Conservation (phyloP, 2,113 vertebrate genomes). For the Vulpes lagopus region DNA sequence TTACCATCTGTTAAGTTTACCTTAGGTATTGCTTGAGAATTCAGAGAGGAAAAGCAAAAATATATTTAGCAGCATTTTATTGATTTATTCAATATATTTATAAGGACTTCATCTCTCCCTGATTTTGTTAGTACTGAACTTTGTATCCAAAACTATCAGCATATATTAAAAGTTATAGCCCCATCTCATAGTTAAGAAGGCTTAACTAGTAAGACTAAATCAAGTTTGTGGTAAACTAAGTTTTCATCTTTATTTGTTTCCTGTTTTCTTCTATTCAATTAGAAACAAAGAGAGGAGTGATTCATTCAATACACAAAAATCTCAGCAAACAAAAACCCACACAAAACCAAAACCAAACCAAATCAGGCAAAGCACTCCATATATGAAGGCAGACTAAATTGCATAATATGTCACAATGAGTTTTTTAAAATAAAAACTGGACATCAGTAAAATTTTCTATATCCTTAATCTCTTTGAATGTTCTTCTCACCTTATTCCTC, state of each 20-base stretch:
- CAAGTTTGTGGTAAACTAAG: not conserved
- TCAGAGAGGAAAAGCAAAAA: not conserved
- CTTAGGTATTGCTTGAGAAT: not conserved
- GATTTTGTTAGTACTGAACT: not conserved
- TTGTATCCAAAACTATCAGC: not conserved
- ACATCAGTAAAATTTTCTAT: not conserved
- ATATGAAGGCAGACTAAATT: not conserved
- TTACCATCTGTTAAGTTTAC: not conserved
- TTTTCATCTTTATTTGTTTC: not conserved
- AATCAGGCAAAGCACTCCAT: not conserved
- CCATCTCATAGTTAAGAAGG: not conserved
- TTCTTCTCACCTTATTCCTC: not conserved
- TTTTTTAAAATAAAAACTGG: not conserved
- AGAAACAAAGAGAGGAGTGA: not conserved
- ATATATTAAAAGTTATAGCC: not conserved
- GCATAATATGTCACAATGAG: not conserved
- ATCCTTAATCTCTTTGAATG: not conserved
- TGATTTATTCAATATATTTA: not conserved
- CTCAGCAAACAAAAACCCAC: not conserved
- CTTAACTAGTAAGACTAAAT: not conserved
- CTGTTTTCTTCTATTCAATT: not conserved
- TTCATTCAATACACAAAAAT: not conserved
- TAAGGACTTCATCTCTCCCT: not conserved
- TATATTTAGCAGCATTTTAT: not conserved
- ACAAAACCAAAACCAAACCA: not conserved